A percentile compares a stretch with the other conserved stretches of the same genome.
Conservation (phyloP, 2,113 vertebrate species). For the Heterochromis multidens region DNA sequence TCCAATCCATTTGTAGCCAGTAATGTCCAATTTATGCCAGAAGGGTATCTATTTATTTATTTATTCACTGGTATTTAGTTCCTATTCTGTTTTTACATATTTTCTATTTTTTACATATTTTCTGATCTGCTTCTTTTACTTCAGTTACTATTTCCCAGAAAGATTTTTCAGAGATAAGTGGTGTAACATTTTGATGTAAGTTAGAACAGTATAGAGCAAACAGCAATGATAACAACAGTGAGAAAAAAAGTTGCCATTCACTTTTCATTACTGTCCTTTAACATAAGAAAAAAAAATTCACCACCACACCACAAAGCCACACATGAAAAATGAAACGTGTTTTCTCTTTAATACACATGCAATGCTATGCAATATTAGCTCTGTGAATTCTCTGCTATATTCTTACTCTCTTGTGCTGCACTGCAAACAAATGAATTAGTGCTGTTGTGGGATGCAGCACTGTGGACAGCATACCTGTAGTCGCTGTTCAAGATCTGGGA, state of each 20-base stretch:
- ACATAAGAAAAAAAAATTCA: no score
- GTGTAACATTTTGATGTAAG: background rate
- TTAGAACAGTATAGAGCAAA: background rate
- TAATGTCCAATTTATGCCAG: background rate
- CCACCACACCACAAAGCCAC: no score
- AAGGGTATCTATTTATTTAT: background rate
- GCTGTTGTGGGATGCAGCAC: background rate
- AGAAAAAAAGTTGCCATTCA: no score
- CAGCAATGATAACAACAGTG: background rate
- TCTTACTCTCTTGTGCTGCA: background rate
- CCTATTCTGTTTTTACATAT: background rate
- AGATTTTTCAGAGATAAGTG: background rate
- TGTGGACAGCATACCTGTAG: constrained; percentile 51
- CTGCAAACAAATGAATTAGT: background rate
- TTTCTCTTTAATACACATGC: background rate
- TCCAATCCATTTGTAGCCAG: background rate
- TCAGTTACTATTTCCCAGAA: background rate
- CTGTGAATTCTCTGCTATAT: background rate
- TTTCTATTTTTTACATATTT: background rate
- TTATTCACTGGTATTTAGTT: background rate
- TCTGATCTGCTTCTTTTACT: background rate
- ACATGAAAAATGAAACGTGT: no score
- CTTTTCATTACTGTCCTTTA: no score
- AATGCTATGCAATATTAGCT: background rate
- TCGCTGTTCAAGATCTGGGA: constrained; percentile 69